Conservation (phyloP, 1,140 invertebrate genomes). For the Popillia japonica region DNA sequence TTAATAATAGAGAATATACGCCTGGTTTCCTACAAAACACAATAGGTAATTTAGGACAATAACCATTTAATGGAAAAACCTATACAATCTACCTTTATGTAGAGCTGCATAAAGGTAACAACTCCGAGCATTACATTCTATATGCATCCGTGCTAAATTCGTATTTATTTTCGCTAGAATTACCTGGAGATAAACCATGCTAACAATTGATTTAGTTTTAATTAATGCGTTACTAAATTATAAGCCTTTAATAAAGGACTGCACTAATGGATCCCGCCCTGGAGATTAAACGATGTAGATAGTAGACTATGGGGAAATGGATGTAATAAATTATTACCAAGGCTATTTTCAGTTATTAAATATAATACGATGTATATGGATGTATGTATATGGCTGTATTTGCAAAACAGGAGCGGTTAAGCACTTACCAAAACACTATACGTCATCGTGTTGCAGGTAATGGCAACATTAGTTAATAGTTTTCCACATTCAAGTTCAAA, state of each 20-base stretch:
- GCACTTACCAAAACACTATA: background rate
- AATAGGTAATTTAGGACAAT: too few species aligned
- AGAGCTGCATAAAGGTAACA: too few species aligned
- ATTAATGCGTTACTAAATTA: constrained; percentile 12
- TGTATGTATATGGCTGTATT: background rate
- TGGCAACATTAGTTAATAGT: constrained; percentile 2
- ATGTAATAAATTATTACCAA: background rate
- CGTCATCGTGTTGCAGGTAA: background rate
- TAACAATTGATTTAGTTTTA: constrained; percentile 12
- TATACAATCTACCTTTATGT: too few species aligned
- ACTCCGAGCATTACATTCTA: too few species aligned
- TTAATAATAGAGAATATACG: too few species aligned
- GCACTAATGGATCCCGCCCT: background rate
- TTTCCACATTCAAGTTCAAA: background rate
- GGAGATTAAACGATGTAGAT: constrained; percentile 6
- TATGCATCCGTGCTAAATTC: background rate
- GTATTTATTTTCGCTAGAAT: background rate
- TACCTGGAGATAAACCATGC: background rate
- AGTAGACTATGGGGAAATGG: background rate
- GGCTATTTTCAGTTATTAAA: constrained; percentile 6
- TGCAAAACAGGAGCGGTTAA: background rate
- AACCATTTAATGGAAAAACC: too few species aligned
- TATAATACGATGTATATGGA: constrained; percentile 5
- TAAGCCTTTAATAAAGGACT: constrained; percentile 10
- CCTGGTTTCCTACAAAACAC: too few species aligned